Evolutionary conservation across 2,797 vertebrate genomes (phyloP).

Genomic region (Tinamus major): DNA sequence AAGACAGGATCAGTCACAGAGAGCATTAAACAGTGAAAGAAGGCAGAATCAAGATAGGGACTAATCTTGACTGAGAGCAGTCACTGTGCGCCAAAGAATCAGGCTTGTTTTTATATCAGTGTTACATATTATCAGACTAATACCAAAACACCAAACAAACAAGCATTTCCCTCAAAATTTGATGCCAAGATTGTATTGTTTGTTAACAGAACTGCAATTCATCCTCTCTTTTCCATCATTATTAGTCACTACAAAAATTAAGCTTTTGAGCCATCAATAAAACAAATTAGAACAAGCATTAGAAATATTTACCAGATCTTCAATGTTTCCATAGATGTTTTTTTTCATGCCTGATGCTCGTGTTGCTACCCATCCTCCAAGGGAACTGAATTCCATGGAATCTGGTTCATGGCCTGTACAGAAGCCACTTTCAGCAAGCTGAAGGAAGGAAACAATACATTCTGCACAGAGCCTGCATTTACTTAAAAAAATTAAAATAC

Average conservation of each 20-base stretch:
- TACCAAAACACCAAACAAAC: not conserved
- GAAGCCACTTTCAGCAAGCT: slow-evolving; percentile 97
- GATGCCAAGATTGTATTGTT: not conserved
- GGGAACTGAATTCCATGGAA: slow-evolving; percentile 98
- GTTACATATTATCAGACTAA: not conserved
- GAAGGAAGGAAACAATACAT: slow-evolving; percentile 47
- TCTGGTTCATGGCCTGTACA: slow-evolving; percentile 98
- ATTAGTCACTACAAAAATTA: not conserved
- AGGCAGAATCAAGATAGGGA: not conserved
- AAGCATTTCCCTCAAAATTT: not conserved
- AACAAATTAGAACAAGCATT: not conserved
- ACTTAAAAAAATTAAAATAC: not conserved
- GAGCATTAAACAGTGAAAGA: not conserved
- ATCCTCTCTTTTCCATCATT: not conserved
- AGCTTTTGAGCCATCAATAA: not conserved
- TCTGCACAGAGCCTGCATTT: not conserved
- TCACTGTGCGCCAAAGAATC: not conserved
- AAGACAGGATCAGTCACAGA: not conserved
- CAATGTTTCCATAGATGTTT: slow-evolving; percentile 99
- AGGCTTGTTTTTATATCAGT: not conserved
- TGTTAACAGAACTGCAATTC: not conserved
- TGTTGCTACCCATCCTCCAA: slow-evolving; percentile 98
- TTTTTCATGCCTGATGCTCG: slow-evolving; percentile 99
- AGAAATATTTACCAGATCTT: slow-evolving; percentile 90
- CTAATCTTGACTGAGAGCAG: too few species aligned